Evolutionary conservation across 2,113 vertebrate genomes (phyloP).

Genomic region (Hepsetus odoe): DNA sequence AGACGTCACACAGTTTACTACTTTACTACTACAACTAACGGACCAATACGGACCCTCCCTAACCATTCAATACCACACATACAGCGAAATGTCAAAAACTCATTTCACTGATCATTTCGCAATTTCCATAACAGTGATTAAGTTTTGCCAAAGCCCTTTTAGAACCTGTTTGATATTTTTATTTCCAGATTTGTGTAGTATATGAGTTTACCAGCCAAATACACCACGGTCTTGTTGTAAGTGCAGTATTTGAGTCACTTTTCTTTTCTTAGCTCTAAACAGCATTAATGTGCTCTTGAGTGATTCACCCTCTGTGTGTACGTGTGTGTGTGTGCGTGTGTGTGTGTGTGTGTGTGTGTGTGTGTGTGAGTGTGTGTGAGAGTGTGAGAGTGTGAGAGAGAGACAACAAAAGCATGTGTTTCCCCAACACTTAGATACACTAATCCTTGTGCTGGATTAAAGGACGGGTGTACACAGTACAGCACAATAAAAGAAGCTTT

Average conservation of each 20-base stretch:
- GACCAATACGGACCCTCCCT: too few relatives aligned
- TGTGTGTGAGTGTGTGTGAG: background rate
- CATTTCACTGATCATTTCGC: too few relatives aligned
- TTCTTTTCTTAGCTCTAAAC: background rate
- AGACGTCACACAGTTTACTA: background rate
- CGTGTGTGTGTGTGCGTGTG: background rate
- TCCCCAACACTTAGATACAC: background rate
- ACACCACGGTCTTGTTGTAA: too few relatives aligned
- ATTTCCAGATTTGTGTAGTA: too few relatives aligned
- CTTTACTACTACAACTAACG: too few relatives aligned
- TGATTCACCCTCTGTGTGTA: background rate
- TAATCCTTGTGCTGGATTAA: conserved; percentile 18
- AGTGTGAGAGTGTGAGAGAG: background rate
- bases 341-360: conserved; percentile 1
- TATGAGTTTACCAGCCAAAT: too few relatives aligned
- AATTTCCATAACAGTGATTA: too few relatives aligned
- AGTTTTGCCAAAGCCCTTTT: too few relatives aligned
- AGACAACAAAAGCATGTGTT: background rate
- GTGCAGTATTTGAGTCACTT: background rate
- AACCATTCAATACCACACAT: too few relatives aligned
- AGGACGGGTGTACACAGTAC: background rate
- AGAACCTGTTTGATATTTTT: too few relatives aligned
- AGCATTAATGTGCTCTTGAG: background rate
- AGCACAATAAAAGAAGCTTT: background rate
- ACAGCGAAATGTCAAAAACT: too few relatives aligned